Percentiles rank a stretch among this genome's conserved stretches.
These are phyloP conservation scores for Chaetodon trifasciatus DNA, from an alignment of 2,797 vertebrate genomes.

Conservation along the genomic window DNA sequence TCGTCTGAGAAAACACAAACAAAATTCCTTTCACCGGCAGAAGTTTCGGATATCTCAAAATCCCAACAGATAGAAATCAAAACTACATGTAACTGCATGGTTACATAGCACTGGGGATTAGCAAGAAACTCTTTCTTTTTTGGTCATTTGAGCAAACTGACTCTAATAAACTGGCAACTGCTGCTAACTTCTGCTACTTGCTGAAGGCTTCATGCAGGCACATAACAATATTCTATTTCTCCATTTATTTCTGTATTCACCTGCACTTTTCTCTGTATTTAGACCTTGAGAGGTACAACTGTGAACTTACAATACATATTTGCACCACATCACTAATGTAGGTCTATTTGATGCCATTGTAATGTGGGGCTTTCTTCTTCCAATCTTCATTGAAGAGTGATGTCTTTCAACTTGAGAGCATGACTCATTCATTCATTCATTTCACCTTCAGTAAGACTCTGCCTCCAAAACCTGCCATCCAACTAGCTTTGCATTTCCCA, in stretches of 20 bases:
- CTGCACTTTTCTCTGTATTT: neutral
- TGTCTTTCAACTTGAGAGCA: neutral
- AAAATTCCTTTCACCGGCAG: conserved; percentile 35
- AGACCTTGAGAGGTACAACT: neutral
- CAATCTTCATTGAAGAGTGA: too few species aligned
- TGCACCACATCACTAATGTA: neutral
- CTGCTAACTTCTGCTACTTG: neutral
- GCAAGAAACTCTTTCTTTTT: neutral
- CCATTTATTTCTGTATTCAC: neutral
- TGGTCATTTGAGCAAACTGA: neutral
- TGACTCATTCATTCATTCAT: neutral
- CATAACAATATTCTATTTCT: conserved; percentile 1
- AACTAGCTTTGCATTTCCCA: too few species aligned
- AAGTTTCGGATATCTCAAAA: conserved; percentile 5
- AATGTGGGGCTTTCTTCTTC: too few species aligned
- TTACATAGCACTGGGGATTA: neutral
- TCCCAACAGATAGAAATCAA: conserved; percentile 21
- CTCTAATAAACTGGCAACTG: neutral
- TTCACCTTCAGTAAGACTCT: too few species aligned
- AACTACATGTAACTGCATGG: conserved; percentile 20
- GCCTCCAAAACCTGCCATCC: too few species aligned
- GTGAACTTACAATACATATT: neutral
- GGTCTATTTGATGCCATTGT: neutral
- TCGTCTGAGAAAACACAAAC: neutral
- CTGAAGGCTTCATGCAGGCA: neutral